Percentiles rank a stretch among this genome's conserved stretches.
These are phyloP conservation scores for Malthinus flaveolus DNA, from an alignment of 2,888 invertebrate genomes.

Conservation along the genomic window DNA sequence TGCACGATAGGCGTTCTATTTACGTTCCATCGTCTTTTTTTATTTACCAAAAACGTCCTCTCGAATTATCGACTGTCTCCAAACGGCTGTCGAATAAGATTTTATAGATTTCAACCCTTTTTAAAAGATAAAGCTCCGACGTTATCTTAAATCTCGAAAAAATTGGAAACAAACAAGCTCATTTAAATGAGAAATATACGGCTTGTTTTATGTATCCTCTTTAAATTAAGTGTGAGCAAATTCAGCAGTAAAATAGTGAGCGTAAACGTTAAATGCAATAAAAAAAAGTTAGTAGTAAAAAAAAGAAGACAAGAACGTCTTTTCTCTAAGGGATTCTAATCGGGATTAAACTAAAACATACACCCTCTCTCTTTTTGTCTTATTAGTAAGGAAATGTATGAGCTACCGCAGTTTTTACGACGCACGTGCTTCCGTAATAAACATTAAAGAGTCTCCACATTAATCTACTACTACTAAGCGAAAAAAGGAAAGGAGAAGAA, in stretches of 20 bases:
- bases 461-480: slow-evolving; percentile 7
- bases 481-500: too few relatives aligned
- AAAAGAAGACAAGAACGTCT: slow-evolving; percentile 30
- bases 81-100: too few relatives aligned
- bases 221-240: slow-evolving; percentile 12
- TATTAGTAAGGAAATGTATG: slow-evolving; percentile 30
- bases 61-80: too few relatives aligned
- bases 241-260: slow-evolving; percentile 29
- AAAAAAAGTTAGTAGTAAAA: slow-evolving; percentile 29
- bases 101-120: too few relatives aligned
- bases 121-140: too few relatives aligned
- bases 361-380: slow-evolving; percentile 32
- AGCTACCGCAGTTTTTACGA: slow-evolving; percentile 20
- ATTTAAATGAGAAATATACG: too few relatives aligned
- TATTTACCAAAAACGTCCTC: too few relatives aligned
- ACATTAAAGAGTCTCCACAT: slow-evolving; percentile 25
- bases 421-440: slow-evolving; percentile 28
- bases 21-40: too few relatives aligned
- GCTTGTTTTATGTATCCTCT: not conserved
- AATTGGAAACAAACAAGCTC: too few relatives aligned
- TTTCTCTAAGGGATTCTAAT: slow-evolving; percentile 35
- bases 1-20: too few relatives aligned
- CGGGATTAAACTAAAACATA: slow-evolving; percentile 30
- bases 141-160: too few relatives aligned
- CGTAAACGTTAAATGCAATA: slow-evolving; percentile 34